A percentile compares a stretch with the other conserved stretches of the same genome.
phyloP scores from a whole-genome alignment of 2,797 vertebrate species.

The Thamnophis elegans region DNA sequence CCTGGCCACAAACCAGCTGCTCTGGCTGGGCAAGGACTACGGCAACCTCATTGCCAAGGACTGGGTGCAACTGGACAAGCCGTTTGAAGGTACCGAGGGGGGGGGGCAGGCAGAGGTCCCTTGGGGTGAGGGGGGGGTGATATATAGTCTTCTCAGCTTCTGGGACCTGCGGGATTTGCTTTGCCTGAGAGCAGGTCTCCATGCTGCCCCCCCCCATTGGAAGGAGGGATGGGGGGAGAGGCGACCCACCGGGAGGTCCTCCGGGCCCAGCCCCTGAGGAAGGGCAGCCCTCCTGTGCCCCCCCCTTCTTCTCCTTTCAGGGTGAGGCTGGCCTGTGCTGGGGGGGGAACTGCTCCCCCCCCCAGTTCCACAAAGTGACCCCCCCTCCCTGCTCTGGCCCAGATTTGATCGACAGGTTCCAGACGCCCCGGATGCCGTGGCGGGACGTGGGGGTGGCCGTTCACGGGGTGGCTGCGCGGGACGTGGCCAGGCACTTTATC shows the following conservation, averaged over 20 bases:
- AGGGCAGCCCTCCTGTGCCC: neutral
- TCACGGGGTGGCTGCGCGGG: slow-evolving; percentile 82
- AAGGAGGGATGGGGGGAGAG: neutral
- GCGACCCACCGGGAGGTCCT: no score
- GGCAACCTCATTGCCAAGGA: slow-evolving; percentile 88
- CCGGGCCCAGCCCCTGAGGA: no score
- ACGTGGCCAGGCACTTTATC: slow-evolving; percentile 88
- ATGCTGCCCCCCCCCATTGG: neutral
- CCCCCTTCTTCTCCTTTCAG: neutral
- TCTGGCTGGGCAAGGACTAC: slow-evolving; percentile 93
- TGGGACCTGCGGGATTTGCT: neutral
- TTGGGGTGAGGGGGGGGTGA: neutral
- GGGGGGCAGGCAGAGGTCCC: no score
- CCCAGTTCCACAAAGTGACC: no score
- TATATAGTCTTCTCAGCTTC: neutral
- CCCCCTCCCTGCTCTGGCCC: neutral
- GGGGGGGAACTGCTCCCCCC: no score
- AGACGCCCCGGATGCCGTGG: slow-evolving; percentile 88
- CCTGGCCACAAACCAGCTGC: slow-evolving; percentile 73
- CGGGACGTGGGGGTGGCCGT: slow-evolving; percentile 81
- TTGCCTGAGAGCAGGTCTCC: neutral
- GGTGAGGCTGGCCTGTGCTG: no score
- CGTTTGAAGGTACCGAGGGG: slow-evolving; percentile 80
- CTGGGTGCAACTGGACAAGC: slow-evolving; percentile 85
- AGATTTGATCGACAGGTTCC: slow-evolving; percentile 87